Conservation (phyloP, 2,797 vertebrate genomes). For the Geotrypetes seraphini region DNA sequence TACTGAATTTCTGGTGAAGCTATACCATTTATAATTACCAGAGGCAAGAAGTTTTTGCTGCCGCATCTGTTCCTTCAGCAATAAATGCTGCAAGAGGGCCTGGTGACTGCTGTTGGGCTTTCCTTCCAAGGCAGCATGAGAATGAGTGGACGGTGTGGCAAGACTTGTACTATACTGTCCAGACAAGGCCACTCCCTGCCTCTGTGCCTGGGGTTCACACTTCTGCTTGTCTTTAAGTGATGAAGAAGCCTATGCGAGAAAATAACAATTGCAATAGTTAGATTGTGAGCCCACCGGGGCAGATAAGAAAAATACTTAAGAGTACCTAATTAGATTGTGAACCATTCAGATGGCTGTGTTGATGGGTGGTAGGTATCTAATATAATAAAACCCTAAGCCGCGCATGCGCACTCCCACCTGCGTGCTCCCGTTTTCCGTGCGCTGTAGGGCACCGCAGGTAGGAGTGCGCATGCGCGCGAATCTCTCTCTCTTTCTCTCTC, state of each 20-base stretch:
- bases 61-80: slow-evolving; percentile 92
- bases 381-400: no score
- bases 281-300: no score
- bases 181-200: slow-evolving; percentile 66
- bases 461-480: no score
- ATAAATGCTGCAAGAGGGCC: slow-evolving; percentile 90
- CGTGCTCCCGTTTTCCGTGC: no score
- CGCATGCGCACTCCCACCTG: no score
- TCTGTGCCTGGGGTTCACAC: slow-evolving; percentile 59
- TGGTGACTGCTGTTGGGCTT: slow-evolving; percentile 93
- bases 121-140: slow-evolving; percentile 63
- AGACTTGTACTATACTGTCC: slow-evolving; percentile 73
- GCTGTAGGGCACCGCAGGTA: no score
- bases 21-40: slow-evolving; percentile 61
- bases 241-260: slow-evolving; percentile 65
- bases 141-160: slow-evolving; percentile 61
- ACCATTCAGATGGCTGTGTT: no score
- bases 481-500: no score
- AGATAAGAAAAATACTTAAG: no score
- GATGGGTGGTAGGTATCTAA: no score
- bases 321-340: no score
- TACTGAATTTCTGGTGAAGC: not conserved
- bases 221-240: slow-evolving; percentile 80
- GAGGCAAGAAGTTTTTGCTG: slow-evolving; percentile 87
- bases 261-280: no score